Percentiles rank a stretch among this genome's conserved stretches.
Conservation (phyloP, 2,797 vertebrate species). For the Enteromius argenteus region DNA sequence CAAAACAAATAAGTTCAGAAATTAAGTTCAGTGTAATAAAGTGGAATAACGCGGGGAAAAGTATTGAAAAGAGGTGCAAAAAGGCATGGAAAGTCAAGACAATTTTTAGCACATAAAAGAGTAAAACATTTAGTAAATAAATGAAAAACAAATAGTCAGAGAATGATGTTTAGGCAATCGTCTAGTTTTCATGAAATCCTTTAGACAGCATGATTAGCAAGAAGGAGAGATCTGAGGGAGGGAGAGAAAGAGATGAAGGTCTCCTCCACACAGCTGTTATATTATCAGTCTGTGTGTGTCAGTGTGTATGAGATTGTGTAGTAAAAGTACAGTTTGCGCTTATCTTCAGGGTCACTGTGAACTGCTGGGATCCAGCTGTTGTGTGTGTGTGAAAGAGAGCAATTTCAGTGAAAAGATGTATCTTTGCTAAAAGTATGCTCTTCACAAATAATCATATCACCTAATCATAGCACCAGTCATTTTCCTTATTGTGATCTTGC, state of each 20-base stretch:
- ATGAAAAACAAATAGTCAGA: not conserved
- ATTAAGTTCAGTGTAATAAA: too few relatives aligned
- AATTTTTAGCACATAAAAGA: not conserved
- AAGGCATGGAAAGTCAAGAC: too few relatives aligned
- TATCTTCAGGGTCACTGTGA: slow-evolving; percentile 52
- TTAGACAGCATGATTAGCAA: slow-evolving; percentile 7
- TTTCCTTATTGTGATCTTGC: slow-evolving; percentile 34
- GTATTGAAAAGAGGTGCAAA: too few relatives aligned
- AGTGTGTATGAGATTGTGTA: slow-evolving; percentile 15
- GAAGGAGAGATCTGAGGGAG: slow-evolving; percentile 32
- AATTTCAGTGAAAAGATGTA: not conserved
- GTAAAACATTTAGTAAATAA: not conserved
- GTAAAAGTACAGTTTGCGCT: slow-evolving; percentile 39
- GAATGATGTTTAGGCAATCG: not conserved
- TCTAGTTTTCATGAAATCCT: not conserved
- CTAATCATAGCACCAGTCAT: slow-evolving; percentile 6
- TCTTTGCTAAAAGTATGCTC: not conserved
- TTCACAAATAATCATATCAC: not conserved
- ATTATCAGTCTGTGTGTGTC: slow-evolving; percentile 37
- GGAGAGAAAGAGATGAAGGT: slow-evolving; percentile 23
- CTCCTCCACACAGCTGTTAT: slow-evolving; percentile 45
- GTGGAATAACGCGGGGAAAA: too few relatives aligned
- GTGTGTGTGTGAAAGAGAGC: slow-evolving; percentile 19
- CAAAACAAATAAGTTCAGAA: too few relatives aligned
- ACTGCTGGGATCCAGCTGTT: slow-evolving; percentile 47